Evolutionary conservation across 2,113 vertebrate genomes (phyloP).

Genomic region (Neofelis nebulosa): DNA sequence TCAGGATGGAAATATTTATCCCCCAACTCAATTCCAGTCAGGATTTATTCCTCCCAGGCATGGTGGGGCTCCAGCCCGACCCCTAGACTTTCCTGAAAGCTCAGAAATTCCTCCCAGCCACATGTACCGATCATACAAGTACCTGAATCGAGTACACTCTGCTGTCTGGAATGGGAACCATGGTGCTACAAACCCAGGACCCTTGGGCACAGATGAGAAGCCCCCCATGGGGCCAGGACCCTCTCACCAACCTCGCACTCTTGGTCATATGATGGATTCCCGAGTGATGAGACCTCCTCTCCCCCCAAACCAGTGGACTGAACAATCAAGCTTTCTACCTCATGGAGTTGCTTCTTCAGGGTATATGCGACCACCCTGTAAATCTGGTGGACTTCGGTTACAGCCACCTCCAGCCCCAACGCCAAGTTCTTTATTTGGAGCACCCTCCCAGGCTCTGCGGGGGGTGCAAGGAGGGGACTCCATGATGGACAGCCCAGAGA

Average conservation of each 20-base stretch:
- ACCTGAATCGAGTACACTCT: slow-evolving; percentile 84
- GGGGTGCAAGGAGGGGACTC: slow-evolving; percentile 90
- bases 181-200: slow-evolving; percentile 80
- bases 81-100: slow-evolving; percentile 75
- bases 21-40: slow-evolving; percentile 85
- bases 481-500: slow-evolving; percentile 99
- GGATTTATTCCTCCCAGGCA: slow-evolving; percentile 86
- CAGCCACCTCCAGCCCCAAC: slow-evolving; percentile 59
- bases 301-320: slow-evolving; percentile 90
- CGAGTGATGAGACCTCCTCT: slow-evolving; percentile 87
- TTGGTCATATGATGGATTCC: slow-evolving; percentile 85
- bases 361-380: slow-evolving; percentile 87
- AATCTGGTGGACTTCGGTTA: slow-evolving; percentile 80
- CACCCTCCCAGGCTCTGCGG: slow-evolving; percentile 84
- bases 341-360: slow-evolving; percentile 85
- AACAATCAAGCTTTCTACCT: slow-evolving; percentile 91
- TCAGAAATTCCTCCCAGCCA: slow-evolving; percentile 82
- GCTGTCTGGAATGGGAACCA: slow-evolving; percentile 91
- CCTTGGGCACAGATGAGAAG: slow-evolving; percentile 82
- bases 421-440: slow-evolving; percentile 77
- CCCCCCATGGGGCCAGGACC: slow-evolving; percentile 71
- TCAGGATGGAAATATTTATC: slow-evolving; percentile 88
- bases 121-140: slow-evolving; percentile 89
- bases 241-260: slow-evolving; percentile 81
- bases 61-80: slow-evolving; percentile 75